Conservation (phyloP, 92 coral and sea anemone genomes). For the Umimayanthus kanabou region DNA sequence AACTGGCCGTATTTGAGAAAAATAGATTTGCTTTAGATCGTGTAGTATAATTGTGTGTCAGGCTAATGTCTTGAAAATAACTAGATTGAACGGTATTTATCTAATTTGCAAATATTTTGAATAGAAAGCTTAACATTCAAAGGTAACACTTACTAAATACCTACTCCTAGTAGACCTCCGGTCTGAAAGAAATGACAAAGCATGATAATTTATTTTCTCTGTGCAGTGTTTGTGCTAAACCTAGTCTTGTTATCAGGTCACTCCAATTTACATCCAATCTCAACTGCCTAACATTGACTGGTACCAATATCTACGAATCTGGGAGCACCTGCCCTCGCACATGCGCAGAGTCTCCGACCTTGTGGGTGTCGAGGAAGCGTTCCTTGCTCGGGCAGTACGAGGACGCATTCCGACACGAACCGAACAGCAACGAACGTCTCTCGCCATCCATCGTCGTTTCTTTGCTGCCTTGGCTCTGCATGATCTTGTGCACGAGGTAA, state of each 20-base stretch:
- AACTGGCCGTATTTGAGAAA: too few species aligned
- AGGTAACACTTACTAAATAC: not conserved
- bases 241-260: constrained; percentile 62
- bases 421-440: constrained; percentile 81
- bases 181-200: not conserved
- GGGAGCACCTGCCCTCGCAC: constrained; percentile 96
- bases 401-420: constrained; percentile 91
- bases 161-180: not conserved
- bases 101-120: too few species aligned
- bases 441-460: constrained; percentile 93
- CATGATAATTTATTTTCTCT: not conserved
- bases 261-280: constrained; percentile 92
- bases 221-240: not conserved
- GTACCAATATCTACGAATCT: constrained; percentile 93
- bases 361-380: constrained; percentile 87
- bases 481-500: constrained; percentile 88
- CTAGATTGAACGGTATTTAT: too few species aligned
- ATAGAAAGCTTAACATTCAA: not conserved
- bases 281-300: constrained; percentile 98
- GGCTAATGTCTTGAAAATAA: too few species aligned
- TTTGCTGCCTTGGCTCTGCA: constrained; percentile 95
- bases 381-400: constrained; percentile 85
- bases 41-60: too few species aligned
- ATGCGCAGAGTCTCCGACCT: constrained; percentile 97
- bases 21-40: too few species aligned